phyloP scores from a whole-genome alignment of 2,888 invertebrate genomes.

The Andrena chrysosceles region DNA sequence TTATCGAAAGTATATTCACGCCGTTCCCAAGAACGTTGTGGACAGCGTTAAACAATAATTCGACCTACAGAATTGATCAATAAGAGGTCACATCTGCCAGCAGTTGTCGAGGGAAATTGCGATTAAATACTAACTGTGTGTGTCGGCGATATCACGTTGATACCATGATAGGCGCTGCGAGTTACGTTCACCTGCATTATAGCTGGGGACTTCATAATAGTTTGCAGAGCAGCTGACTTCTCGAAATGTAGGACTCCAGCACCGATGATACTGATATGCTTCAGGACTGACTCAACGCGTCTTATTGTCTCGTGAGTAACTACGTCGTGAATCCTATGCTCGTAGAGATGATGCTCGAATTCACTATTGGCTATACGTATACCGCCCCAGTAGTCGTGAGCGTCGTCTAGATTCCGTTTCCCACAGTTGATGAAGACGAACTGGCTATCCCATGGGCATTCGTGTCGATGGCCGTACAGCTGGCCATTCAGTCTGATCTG shows the following conservation, averaged over 20 bases:
- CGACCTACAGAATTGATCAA: slow-evolving; percentile 83
- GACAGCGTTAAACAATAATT: slow-evolving; percentile 91
- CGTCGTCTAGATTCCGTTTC: slow-evolving; percentile 88
- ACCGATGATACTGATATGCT: slow-evolving; percentile 93
- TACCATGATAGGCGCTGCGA: slow-evolving; percentile 95
- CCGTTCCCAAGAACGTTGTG: slow-evolving; percentile 95
- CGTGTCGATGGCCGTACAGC: slow-evolving; percentile 93
- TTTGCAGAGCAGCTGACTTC: slow-evolving; percentile 96
- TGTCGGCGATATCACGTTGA: slow-evolving; percentile 95
- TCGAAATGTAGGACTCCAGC: slow-evolving; percentile 98
- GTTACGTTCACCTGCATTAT: slow-evolving; percentile 93
- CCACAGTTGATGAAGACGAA: slow-evolving; percentile 98
- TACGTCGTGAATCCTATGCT: slow-evolving; percentile 92
- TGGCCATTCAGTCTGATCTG: slow-evolving; percentile 96
- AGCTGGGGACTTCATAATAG: slow-evolving; percentile 94
- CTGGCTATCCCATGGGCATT: slow-evolving; percentile 95
- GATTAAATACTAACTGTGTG: slow-evolving; percentile 86
- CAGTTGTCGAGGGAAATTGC: not conserved
- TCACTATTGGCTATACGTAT: slow-evolving; percentile 95
- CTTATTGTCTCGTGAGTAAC: slow-evolving; percentile 91
- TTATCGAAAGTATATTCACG: slow-evolving; percentile 94
- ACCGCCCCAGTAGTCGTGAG: slow-evolving; percentile 97
- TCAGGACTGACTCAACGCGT: slow-evolving; percentile 91
- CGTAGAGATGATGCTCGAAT: slow-evolving; percentile 94
- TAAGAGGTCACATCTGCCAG: not conserved